Percentiles rank a stretch among this genome's conserved stretches.
phyloP scores from a whole-genome alignment of 1,140 invertebrate genomes.

The Drosophila athabasca region DNA sequence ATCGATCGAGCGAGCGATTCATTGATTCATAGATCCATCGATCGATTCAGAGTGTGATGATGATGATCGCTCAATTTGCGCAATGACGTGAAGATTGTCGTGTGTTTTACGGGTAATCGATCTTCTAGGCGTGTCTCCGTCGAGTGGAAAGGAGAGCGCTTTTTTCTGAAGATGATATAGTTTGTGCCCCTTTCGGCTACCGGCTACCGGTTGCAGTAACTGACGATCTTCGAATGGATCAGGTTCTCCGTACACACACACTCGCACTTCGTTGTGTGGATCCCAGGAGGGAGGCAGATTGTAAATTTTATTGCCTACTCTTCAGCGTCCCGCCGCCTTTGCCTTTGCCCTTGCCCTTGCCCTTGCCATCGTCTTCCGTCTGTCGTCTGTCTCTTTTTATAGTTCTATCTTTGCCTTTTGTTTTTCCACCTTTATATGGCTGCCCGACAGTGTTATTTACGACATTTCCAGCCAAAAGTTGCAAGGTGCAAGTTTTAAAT shows the following conservation, averaged over 20 bases:
- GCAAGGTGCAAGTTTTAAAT: slow-evolving; percentile 79
- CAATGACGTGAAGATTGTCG: slow-evolving; percentile 76
- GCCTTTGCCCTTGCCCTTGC: no score
- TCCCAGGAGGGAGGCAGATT: slow-evolving; percentile 48
- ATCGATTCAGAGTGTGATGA: slow-evolving; percentile 18
- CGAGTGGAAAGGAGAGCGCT: slow-evolving; percentile 4
- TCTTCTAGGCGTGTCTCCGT: slow-evolving; percentile 58
- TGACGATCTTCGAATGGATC: slow-evolving; percentile 21
- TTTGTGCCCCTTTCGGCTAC: slow-evolving; percentile 54
- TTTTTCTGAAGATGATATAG: slow-evolving; percentile 58
- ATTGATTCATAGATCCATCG: slow-evolving; percentile 33
- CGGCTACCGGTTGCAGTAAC: slow-evolving; percentile 52
- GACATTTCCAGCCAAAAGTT: slow-evolving; percentile 76
- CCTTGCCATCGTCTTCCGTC: no score
- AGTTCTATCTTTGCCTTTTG: slow-evolving; percentile 43
- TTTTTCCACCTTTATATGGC: slow-evolving; percentile 65
- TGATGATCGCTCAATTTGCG: slow-evolving; percentile 82
- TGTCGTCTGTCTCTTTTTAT: slow-evolving; percentile 38
- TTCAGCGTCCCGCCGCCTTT: slow-evolving; percentile 55
- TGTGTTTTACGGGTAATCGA: slow-evolving; percentile 61
- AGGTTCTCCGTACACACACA: slow-evolving; percentile 14
- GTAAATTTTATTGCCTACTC: slow-evolving; percentile 81
- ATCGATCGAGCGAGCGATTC: slow-evolving; percentile 17
- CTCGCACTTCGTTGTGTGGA: slow-evolving; percentile 12
- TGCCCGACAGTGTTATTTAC: slow-evolving; percentile 57